Base-by-base conservation (phyloP, 2,113 vertebrate species). In the Pseudorasbora parva region DNA sequence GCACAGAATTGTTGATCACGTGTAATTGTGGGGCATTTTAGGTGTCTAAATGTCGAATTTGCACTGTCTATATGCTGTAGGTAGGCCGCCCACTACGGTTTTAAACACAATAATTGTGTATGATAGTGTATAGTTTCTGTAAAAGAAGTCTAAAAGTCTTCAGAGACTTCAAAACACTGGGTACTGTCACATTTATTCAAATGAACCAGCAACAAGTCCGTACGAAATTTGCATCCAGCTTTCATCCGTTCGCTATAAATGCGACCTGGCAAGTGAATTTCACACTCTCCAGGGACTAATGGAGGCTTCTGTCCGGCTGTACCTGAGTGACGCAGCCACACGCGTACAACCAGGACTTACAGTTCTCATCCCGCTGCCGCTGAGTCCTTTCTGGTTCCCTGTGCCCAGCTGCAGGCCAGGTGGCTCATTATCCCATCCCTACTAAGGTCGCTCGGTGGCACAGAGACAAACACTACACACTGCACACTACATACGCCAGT, bases 381-480 rank as follows among this genome's bases (percentile, higher is more conserved):
- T 77, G 27, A 51, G 41, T 77, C 30, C 30, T 59, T 14, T 57
- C 54, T 69, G 78, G 6, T n/a, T 79, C 23, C 19, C 60, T 33
- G 41, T 49, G 79, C 59, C 21, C 73, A 81, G 85, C n/a, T 19
- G 76, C 37, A 71, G 76, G 66, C 79, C 87, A 92, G 88, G 85
- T 91, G 86, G 84, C 60, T 86, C 82, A 83, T 89, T 87, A 87
- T 62, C 30, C 87, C 27, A n/a, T 81, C 56, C 84, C 19, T 62
- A 23, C 80, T 80, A 87, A 84, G 90, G 87, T 90, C 90, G 88
- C 77, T 82, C 81, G 82, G 30, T 82, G 66, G 68, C 82, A 88
- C 73, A 47, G 62, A 84, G 59, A 86, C 82, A 85, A 79, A 84
- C 60, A 84, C 82, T 85, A 86, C 84, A 85, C 62, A 84, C 82